Conservation (phyloP, 2,888 invertebrate genomes). For the Schizotus pectinicornis region DNA sequence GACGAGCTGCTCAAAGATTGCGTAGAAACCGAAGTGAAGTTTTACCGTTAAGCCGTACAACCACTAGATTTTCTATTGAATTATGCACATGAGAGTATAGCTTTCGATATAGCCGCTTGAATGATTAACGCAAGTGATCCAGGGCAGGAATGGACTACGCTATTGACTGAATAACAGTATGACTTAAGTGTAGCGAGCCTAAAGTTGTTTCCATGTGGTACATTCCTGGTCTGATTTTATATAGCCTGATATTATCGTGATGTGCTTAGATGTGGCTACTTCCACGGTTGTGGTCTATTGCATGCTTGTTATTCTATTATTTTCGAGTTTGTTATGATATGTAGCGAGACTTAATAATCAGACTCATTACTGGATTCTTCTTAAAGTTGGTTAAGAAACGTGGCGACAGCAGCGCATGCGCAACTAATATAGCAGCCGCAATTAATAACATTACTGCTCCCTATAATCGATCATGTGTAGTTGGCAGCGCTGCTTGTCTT, state of each 20-base stretch:
- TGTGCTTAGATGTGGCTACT: conserved; percentile 30
- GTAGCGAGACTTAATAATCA: background rate
- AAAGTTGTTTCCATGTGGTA: background rate
- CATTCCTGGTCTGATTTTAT: conserved; percentile 18
- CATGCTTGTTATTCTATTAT: conserved; percentile 25
- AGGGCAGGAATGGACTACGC: conserved; percentile 18
- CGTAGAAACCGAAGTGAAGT: conserved; percentile 72
- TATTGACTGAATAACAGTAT: background rate
- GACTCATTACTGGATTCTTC: background rate
- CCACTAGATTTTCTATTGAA: conserved; percentile 6
- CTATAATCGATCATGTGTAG: background rate
- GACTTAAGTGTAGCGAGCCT: background rate
- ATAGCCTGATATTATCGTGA: conserved; percentile 26
- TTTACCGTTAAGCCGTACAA: conserved; percentile 63
- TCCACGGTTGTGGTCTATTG: conserved; percentile 28
- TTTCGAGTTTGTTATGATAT: conserved; percentile 7
- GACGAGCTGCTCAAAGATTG: conserved; percentile 71
- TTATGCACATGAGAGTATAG: conserved; percentile 25
- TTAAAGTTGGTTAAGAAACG: background rate
- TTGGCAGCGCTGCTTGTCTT: no score
- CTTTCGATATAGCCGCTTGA: conserved; percentile 29
- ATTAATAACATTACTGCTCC: background rate
- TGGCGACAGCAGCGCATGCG: background rate
- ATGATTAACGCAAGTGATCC: conserved; percentile 1
- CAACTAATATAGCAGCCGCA: background rate